Base-by-base conservation (phyloP, 1,140 invertebrate genomes). In the Holotrichia oblita region DNA sequence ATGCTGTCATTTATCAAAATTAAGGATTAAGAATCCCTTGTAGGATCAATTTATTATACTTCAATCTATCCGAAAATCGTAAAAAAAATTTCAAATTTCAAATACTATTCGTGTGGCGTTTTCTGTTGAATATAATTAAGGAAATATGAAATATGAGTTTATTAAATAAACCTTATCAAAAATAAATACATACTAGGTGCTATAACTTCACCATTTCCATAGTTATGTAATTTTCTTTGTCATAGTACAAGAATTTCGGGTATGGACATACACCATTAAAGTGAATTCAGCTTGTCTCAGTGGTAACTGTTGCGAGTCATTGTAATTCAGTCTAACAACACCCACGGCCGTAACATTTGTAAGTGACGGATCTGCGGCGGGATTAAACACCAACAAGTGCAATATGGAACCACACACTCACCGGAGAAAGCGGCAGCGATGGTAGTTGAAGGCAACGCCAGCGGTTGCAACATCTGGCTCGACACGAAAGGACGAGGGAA, bases 301-400 rank as follows among this genome's bases (percentile, higher is more conserved):
- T 74, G 40, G 61, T 3, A 74, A 74, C 9, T 74, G 40, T 74
- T 74, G 73, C 41, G 73, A 41, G 73, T 40, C 73, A 44, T 74
- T 74, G 73, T 74, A 74, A 74, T 74, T 74, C 73, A 74, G 73
- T 74, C 73, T 74, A 74, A 74, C 27, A 40, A 73, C 73, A 74
- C 73, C 27, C 73, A 74, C 75, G 75, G 64, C 40, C 80, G 81
- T 79, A 81, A 81, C 80, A 82, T 81, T 82, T 81, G 81, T 81
- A 80, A 80, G 74, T 81, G 81, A 82, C 81, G 81, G 78, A 77
- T 80, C 81, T 77, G 80, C 74, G 79, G 80, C 74, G 59, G 79
- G 77, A 81, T 82, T 82, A 82, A 82, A 82, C 80, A 80, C 81
- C 80, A 82, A 82, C 81, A 82, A 81, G 81, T 79, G 80, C 80